phyloP scores from a whole-genome alignment of 2,888 invertebrate genomes.

The Phasia obesa region DNA sequence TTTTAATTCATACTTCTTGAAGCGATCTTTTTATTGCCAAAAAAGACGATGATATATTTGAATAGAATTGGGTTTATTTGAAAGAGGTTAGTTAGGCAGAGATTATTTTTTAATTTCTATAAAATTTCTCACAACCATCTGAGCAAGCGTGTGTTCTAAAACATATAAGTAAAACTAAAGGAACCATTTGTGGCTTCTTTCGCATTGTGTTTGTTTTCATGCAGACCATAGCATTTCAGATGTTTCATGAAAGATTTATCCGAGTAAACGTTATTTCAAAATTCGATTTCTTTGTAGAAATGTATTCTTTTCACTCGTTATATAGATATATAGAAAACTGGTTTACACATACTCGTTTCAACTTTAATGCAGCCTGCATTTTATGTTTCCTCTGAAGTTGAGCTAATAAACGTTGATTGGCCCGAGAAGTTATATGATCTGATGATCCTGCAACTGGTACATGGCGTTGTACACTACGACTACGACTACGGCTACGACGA shows the following conservation, averaged over 20 bases:
- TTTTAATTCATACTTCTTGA: constrained; percentile 6
- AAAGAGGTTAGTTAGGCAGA: constrained; percentile 48
- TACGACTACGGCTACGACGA: constrained; percentile 74
- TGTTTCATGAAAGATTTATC: constrained; percentile 33
- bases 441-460: constrained; percentile 62
- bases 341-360: constrained; percentile 81
- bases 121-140: constrained; percentile 45
- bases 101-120: constrained; percentile 17
- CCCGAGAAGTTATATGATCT: constrained; percentile 74
- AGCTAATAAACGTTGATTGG: constrained; percentile 80
- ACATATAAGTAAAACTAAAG: not conserved
- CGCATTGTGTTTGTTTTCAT: constrained; percentile 7
- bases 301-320: not conserved
- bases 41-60: not conserved
- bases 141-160: not conserved
- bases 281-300: constrained; percentile 29
- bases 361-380: constrained; percentile 80
- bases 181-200: not conserved
- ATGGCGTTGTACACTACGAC: constrained; percentile 75
- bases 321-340: constrained; percentile 7
- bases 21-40: not conserved
- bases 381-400: constrained; percentile 81
- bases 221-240: constrained; percentile 37
- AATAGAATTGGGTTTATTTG: constrained; percentile 68
- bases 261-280: constrained; percentile 4